Evolutionary conservation across 2,797 vertebrate genomes (phyloP).

Genomic region (Sternotherus odoratus): DNA sequence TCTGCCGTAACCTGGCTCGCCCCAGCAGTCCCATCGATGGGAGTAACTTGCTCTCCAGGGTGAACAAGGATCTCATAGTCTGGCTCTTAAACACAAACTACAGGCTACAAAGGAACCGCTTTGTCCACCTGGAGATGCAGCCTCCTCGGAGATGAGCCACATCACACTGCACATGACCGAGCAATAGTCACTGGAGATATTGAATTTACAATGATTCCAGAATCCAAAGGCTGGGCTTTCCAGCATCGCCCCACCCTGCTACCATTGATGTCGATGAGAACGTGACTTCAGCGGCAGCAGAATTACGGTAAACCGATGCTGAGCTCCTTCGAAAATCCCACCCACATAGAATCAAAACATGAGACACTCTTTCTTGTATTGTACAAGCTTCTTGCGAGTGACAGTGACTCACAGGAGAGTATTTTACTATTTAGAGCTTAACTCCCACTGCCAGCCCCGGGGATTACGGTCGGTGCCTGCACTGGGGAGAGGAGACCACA

Average conservation of each 20-base stretch:
- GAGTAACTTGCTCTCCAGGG: neutral
- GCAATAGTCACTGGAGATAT: neutral
- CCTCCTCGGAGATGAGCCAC: neutral
- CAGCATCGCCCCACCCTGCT: neutral
- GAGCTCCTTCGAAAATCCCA: neutral
- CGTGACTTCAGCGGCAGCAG: neutral
- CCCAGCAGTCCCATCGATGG: neutral
- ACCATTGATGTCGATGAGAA: neutral
- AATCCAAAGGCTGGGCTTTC: neutral
- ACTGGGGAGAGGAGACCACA: neutral
- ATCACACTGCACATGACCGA: neutral
- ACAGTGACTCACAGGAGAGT: rapidly evolving
- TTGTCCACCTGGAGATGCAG: neutral
- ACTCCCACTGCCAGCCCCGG: neutral
- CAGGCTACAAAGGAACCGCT: neutral
- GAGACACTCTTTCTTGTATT: rapidly evolving
- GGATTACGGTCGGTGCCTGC: rapidly evolving
- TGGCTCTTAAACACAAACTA: neutral
- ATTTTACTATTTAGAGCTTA: neutral
- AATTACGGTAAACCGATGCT: neutral
- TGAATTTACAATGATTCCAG: neutral
- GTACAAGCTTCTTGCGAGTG: neutral
- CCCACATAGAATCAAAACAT: neutral
- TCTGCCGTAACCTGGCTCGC: neutral
- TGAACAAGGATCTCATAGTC: neutral